A percentile compares a stretch with the other conserved stretches of the same genome.
Conservation (phyloP, 2,797 vertebrate species). For the Smutsia gigantea region DNA sequence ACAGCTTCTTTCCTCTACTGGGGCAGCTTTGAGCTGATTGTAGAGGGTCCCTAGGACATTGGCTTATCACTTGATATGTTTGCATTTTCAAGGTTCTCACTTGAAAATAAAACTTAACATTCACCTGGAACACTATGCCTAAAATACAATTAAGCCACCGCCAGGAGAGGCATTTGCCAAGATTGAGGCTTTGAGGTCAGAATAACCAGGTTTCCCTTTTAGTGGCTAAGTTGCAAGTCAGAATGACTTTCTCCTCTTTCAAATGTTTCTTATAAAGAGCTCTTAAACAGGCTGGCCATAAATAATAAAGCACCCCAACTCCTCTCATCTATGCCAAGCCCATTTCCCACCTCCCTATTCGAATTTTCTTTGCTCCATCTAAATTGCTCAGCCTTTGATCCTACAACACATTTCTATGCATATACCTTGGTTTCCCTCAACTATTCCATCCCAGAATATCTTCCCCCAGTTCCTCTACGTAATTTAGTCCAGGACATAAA, state of each 20-base stretch:
- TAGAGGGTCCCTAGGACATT: neutral
- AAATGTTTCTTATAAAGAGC: conserved; percentile 34
- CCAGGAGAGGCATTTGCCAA: neutral
- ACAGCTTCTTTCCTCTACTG: neutral
- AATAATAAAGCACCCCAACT: neutral
- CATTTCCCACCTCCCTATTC: neutral
- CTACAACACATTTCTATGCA: neutral
- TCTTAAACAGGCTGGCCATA: neutral
- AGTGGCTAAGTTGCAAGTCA: neutral
- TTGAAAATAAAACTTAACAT: neutral
- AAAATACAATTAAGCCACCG: conserved; percentile 9
- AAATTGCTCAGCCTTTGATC: neutral
- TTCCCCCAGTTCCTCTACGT: neutral
- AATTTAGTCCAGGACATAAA: conserved; percentile 26
- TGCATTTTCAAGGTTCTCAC: conserved; percentile 1
- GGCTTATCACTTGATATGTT: neutral
- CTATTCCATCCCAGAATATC: neutral
- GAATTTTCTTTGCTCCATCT: conserved; percentile 8
- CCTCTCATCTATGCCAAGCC: neutral
- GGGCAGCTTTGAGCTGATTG: neutral
- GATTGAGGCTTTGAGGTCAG: neutral
- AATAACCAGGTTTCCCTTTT: neutral
- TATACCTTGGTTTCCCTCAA: neutral
- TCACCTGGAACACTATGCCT: neutral
- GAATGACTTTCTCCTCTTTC: neutral